Base-by-base conservation (phyloP, 2,113 vertebrate species). In the Phycodurus eques region DNA sequence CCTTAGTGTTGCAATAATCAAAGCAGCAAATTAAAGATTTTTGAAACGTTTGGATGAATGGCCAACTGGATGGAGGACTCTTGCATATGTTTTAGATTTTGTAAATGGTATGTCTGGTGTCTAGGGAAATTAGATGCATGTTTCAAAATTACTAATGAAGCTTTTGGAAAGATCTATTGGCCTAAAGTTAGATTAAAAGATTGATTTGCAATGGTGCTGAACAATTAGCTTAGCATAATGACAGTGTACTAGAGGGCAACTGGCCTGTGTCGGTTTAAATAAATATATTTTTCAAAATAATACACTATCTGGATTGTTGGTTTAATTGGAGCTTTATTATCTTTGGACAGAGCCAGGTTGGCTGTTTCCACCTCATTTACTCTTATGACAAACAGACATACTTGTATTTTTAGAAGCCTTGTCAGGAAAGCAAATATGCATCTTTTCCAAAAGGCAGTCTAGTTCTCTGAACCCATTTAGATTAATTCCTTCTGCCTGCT, bases 61-160 rank as follows among this genome's bases (percentile, higher is more conserved):
- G 13, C 22, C 64, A 66, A 47, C 22, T 66, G 22, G 64, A 33
- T 14, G 42, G 62, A 22, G 10, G 42, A 42, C 56, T 54, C 66
- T 6, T 17, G 46, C 67, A 80, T 70, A 73, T 77, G 76, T 81
- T 84, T 80, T 61, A 65, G 27, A 82, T 84, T 87, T 71, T 81
- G 49, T 62, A 75, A 77, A 46, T 20, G 67, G 61, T 68, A 80
- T 72, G 67, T 72, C 70, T 64, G 66, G 65, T 43, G 74, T 56
- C 67, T 75, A 10, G 8, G 4, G 70, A 59, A 49, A 60, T 74
- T 73, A 67, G 53, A 70, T 65, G 65, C 67, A 15, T 57, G 68
- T 54, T 77, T 56, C 66, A 42, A 42, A 64, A 65, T 72, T 43
- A 42, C 60, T 67, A 46, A 27, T 33, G 67, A 74, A 74, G 22